These are phyloP conservation scores for Leptodactylus fallax DNA, from an alignment of 2,797 vertebrate species.

Conservation along the genomic window DNA sequence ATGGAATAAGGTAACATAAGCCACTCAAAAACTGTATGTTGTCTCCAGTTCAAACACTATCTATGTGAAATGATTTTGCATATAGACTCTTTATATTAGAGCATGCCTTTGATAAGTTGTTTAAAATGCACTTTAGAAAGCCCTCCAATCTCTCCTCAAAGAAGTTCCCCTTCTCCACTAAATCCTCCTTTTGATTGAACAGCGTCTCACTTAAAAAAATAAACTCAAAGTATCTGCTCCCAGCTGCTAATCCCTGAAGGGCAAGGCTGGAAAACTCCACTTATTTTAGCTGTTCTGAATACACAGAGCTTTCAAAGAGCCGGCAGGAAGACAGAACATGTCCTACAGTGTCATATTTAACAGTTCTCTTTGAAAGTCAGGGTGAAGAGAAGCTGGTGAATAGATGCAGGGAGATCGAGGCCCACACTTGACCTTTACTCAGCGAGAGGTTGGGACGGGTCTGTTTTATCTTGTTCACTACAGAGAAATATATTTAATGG, in stretches of 20 bases:
- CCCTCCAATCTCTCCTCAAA: constrained; percentile 29
- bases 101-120: constrained; percentile 33
- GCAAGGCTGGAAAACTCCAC: constrained; percentile 62
- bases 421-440: constrained; percentile 72
- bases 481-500: constrained; percentile 27
- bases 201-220: constrained; percentile 35
- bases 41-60: constrained; percentile 21
- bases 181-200: constrained; percentile 40
- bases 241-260: constrained; percentile 66
- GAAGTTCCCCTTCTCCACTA: constrained; percentile 29
- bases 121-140: constrained; percentile 35
- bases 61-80: constrained; percentile 29
- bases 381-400: constrained; percentile 72
- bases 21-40: not conserved
- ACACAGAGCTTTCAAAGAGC: constrained; percentile 68
- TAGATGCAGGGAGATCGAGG: constrained; percentile 70
- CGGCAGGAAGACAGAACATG: constrained; percentile 69
- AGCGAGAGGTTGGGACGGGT: constrained; percentile 62
- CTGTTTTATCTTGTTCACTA: constrained; percentile 59
- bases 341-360: constrained; percentile 71
- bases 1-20: constrained; percentile 18
- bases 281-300: constrained; percentile 68
- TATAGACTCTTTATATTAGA: constrained; percentile 10
- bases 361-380: constrained; percentile 73
- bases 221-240: constrained; percentile 57